Evolutionary conservation across 2,113 vertebrate genomes (phyloP).

Genomic region (Chinchilla lanigera): DNA sequence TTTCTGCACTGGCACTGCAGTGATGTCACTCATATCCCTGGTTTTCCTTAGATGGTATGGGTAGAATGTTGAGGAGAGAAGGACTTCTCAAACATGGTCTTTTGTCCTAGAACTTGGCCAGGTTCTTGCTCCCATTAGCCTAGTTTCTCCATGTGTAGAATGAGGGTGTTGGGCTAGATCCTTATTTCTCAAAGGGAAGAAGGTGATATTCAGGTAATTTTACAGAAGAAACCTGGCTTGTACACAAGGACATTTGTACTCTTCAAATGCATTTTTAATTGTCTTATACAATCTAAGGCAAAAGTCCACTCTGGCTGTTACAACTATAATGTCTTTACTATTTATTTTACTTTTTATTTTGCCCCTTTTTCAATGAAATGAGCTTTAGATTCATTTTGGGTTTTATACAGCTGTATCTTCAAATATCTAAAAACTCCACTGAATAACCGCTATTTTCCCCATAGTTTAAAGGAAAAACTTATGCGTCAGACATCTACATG

Average conservation of each 20-base stretch:
- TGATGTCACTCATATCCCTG: rapidly evolving
- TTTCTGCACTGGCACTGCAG: background rate
- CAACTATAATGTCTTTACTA: background rate
- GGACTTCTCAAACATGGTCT: too few species aligned
- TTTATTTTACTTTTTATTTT: background rate
- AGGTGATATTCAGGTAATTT: background rate
- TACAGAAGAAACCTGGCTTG: background rate
- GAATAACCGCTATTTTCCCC: background rate
- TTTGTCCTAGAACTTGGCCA: background rate
- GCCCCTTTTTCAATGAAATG: background rate
- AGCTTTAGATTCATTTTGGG: background rate
- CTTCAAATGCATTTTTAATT: background rate
- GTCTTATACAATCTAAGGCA: background rate
- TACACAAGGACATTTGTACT: background rate
- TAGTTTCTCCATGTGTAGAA: background rate
- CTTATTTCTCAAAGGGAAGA: background rate
- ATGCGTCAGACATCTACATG: background rate
- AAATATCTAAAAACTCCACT: background rate
- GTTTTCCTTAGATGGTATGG: background rate
- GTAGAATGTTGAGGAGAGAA: background rate
- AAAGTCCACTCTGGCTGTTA: background rate
- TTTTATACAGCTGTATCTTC: background rate
- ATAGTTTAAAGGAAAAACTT: background rate
- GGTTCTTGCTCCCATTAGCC: background rate
- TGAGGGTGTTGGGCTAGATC: background rate